Base-by-base conservation (phyloP, 2,888 invertebrate species). In the Bugulina stolonifera region DNA sequence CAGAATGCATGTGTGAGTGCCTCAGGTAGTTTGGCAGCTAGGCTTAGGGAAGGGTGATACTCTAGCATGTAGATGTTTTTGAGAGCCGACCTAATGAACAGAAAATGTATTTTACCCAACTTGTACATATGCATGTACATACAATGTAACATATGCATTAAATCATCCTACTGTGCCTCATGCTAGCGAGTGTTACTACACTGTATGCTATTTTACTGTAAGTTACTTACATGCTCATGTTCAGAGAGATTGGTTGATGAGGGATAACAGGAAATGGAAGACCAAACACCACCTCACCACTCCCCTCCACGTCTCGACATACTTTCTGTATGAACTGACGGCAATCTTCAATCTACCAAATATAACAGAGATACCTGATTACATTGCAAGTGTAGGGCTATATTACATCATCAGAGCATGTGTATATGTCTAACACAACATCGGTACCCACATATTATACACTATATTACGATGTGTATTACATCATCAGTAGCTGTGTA, bases 11-110 rank as follows among this genome's bases (percentile, higher is more conserved):
- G 80, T 64, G 80, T 78, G 14, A 84, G 73, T 23, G 81, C 81
- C 25, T 78, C 76, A 14, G 82, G 82, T 5, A 84, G 75, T 18
- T 80, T 78, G 73, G 81, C 78, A 54, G 81, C 81, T 2, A 82
- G 74, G 55, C 82, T 80, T 54, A 84, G 76, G 5, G 81, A 80
- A 5, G 83, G 83, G 74, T 84, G 84, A 74, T 83, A 84, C 76
- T 84, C 84, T 55, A 84, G 76, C 76, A 84, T 78, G 75, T 79
- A 82, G 23, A 83, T 78, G 74, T 81, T 82, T 73, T 78, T 80
- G 76, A 83, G 73, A 18, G 82, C 82, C 69, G 83, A 78, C 72
- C 83, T 83, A 75, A n/a, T n/a, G n/a, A 1, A 73, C 73, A 43
- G 69, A 69, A n/a, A n/a, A n/a, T n/a, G n/a, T n/a, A n/a, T n/a